A percentile compares a stretch with the other conserved stretches of the same genome.
phyloP scores from a whole-genome alignment of 2,113 vertebrate genomes.

The Myrmecobius fasciatus region DNA sequence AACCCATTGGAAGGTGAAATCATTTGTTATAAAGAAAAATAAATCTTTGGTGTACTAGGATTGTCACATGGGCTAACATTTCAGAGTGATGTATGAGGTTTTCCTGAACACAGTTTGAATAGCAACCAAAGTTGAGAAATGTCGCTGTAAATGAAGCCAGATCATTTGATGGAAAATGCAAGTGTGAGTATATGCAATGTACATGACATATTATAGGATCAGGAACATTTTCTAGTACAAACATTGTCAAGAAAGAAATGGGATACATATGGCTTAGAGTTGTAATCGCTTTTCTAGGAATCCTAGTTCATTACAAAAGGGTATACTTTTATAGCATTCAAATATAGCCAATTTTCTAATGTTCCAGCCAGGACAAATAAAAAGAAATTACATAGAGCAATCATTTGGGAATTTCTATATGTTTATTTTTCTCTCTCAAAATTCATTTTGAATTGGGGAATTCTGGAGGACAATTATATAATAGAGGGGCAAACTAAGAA shows the following conservation, averaged over 20 bases:
- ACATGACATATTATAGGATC: constrained; percentile 54
- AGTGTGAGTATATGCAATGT: constrained; percentile 46
- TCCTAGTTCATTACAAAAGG: constrained; percentile 30
- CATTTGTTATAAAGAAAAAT: constrained; percentile 28
- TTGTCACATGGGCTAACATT: constrained; percentile 21
- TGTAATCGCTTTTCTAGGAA: constrained; percentile 51
- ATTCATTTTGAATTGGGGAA: constrained; percentile 23
- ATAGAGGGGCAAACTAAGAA: constrained; percentile 25
- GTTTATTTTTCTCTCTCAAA: constrained; percentile 18
- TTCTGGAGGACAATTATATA: constrained; percentile 37
- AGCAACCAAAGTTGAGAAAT: constrained; percentile 18
- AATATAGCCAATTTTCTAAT: constrained; percentile 32
- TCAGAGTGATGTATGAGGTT: neutral
- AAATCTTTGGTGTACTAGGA: neutral
- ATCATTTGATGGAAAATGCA: constrained; percentile 40
- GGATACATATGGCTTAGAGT: constrained; percentile 24
- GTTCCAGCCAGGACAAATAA: neutral
- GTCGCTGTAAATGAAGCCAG: constrained; percentile 34
- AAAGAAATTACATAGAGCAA: neutral
- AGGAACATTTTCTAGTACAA: constrained; percentile 50
- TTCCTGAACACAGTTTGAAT: neutral
- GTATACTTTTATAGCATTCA: constrained; percentile 47
- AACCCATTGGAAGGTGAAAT: constrained; percentile 38
- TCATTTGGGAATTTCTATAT: constrained; percentile 27
- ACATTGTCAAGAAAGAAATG: constrained; percentile 55